Evolutionary conservation across 2,888 invertebrate species (phyloP), one percentile per base, ranked within the genome.

Genomic region (Achlya flavicornis): DNA sequence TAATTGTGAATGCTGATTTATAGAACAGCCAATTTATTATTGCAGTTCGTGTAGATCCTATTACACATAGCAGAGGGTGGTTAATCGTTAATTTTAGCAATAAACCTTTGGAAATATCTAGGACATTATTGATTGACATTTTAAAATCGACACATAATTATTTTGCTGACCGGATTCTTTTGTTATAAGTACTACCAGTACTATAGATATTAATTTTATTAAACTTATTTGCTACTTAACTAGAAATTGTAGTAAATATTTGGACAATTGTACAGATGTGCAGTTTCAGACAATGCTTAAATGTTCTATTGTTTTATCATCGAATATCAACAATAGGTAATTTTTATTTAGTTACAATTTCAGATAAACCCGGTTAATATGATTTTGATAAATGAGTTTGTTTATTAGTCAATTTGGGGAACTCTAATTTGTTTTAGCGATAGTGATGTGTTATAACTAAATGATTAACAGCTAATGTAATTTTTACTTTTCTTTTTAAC

Each of bases 1-100:
- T 80, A 79, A 78, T 79, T 83, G 83, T 83, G 82, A 85, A 85
- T 84, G 80, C 78, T 76, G 80, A 84, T 83, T 83, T 83, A 75
- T 84, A 73, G 79, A 80, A 78, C 78, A 68, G 69, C 62, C 19
- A 19, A 19, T 70, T 69, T 69, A 73, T 66, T 74, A 72, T 68
- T 76, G 72, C 76, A 71, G 58, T 64, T 68, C 64, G 59, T 53
- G 53, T 74, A 65, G 67, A 66, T 72, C 75, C 74, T 83, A 78
- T 78, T 66, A 4, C 53, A 35, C 14, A 35, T 14, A 7, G 14
- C 32, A 8, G 48, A 48, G 32, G 33, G 61, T 46, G n/a, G 19
- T 32, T 26, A 46, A 61, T 61, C 61, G 41, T 60, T 60, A 26
- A 26, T 33, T 33, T 60, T 43, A 43, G 11, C 11, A 4, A 14